Conservation (phyloP, 1,140 invertebrate genomes). For the Yoshiicerus persimilis region DNA sequence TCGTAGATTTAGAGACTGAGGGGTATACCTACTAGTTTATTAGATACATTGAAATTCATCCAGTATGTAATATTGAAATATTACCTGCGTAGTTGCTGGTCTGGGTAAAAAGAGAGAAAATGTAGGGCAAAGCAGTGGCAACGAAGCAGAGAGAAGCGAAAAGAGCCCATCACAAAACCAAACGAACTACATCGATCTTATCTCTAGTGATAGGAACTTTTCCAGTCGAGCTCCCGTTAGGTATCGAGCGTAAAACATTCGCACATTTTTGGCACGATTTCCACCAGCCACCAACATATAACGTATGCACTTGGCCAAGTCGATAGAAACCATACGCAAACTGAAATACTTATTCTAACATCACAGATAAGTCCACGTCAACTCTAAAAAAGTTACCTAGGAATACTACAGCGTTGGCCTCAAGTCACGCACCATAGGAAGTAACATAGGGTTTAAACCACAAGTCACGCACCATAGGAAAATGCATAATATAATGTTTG, state of each 20-base stretch:
- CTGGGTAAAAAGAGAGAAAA: neutral
- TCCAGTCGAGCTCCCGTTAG: neutral
- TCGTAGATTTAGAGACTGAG: too few relatives aligned
- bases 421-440: too few relatives aligned
- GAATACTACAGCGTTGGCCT: too few relatives aligned
- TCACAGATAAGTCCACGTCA: neutral
- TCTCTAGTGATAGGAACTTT: conserved; percentile 19
- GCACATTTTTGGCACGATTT: conserved; percentile 27
- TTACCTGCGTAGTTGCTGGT: neutral
- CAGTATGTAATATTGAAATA: neutral
- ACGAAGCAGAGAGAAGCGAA: neutral
- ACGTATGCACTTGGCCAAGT: neutral
- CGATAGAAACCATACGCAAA: neutral
- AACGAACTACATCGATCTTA: conserved; percentile 5
- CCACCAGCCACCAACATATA: neutral
- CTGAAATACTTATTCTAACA: neutral
- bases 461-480: too few relatives aligned
- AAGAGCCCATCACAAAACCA: neutral
- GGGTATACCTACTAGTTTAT: too few relatives aligned
- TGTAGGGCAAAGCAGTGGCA: neutral
- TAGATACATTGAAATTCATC: too few relatives aligned
- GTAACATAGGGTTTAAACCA: too few relatives aligned
- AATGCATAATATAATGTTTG: too few relatives aligned
- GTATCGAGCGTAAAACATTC: conserved; percentile 21
- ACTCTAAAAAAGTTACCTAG: neutral